Conservation (phyloP, 1,140 invertebrate species). For the Lordiphosa clarofinis region DNA sequence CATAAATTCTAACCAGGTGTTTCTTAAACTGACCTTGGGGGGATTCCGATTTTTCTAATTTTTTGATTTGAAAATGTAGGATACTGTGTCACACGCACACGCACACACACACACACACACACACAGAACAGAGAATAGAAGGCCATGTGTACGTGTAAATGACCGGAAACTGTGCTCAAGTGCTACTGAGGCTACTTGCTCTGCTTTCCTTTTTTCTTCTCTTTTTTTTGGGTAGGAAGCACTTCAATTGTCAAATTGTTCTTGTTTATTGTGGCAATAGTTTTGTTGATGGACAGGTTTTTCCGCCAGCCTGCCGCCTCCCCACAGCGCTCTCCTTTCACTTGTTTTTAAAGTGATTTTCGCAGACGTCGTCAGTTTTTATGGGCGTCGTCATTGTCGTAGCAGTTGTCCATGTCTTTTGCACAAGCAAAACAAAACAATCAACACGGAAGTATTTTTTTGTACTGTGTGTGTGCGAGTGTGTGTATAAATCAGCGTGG, state of each 20-base stretch:
- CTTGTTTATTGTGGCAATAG: conserved; percentile 78
- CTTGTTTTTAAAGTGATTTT: conserved; percentile 71
- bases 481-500: conserved; percentile 65
- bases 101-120: conserved; percentile 12
- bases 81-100: conserved; percentile 55
- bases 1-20: conserved; percentile 32
- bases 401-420: conserved; percentile 13
- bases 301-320: conserved; percentile 13
- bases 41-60: not conserved
- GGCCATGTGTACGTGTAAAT: conserved; percentile 70
- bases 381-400: conserved; percentile 57
- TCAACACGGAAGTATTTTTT: conserved; percentile 73
- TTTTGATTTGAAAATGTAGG: conserved; percentile 55
- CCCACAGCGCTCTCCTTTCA: conserved; percentile 46
- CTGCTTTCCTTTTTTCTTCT: conserved; percentile 4
- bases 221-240: conserved; percentile 38
- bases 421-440: conserved; percentile 68
- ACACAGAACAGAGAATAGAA: conserved; percentile 16
- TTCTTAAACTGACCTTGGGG: conserved; percentile 17
- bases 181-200: conserved; percentile 46
- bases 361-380: conserved; percentile 69
- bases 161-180: conserved; percentile 76
- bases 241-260: conserved; percentile 77
- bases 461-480: conserved; percentile 16
- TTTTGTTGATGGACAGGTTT: conserved; percentile 73